A percentile compares a stretch with the other conserved stretches of the same genome.
phyloP scores from a whole-genome alignment of 1,140 invertebrate genomes.

The Galendromus occidentalis region DNA sequence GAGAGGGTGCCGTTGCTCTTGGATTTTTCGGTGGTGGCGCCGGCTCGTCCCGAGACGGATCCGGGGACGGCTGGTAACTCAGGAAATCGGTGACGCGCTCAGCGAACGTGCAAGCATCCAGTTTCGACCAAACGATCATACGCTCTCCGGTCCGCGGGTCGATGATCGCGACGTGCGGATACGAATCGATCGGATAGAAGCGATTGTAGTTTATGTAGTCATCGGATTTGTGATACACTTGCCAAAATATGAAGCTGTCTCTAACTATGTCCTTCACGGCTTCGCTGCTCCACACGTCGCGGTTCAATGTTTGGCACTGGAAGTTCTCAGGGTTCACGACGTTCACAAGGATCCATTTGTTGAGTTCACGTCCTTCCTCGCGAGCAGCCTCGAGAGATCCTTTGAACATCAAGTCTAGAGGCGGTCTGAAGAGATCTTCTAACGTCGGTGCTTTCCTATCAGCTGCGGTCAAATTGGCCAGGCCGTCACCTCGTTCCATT shows the following conservation, averaged over 20 bases:
- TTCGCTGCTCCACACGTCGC: constrained; percentile 51
- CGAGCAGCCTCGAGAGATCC: constrained; percentile 42
- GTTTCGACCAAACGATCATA: constrained; percentile 33
- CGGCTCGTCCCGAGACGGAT: constrained; percentile 16
- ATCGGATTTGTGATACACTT: constrained; percentile 45
- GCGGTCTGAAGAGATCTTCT: constrained; percentile 52
- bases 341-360: constrained; percentile 55
- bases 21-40: background rate
- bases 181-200: constrained; percentile 45
- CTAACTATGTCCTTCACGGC: constrained; percentile 43
- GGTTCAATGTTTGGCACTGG: constrained; percentile 47
- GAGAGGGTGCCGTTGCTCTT: constrained; percentile 21
- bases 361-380: constrained; percentile 37
- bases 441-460: constrained; percentile 36
- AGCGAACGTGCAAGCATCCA: constrained; percentile 33
- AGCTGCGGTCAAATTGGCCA: background rate
- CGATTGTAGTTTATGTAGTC: constrained; percentile 46
- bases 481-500: background rate
- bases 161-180: constrained; percentile 49
- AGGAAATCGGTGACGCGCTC: constrained; percentile 29
- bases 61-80: constrained; percentile 22
- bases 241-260: constrained; percentile 56
- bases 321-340: constrained; percentile 55
- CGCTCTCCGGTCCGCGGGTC: constrained; percentile 48
- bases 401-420: constrained; percentile 45